phyloP scores from a whole-genome alignment of 2,888 invertebrate genomes.

The Antheraea yamamai region DNA sequence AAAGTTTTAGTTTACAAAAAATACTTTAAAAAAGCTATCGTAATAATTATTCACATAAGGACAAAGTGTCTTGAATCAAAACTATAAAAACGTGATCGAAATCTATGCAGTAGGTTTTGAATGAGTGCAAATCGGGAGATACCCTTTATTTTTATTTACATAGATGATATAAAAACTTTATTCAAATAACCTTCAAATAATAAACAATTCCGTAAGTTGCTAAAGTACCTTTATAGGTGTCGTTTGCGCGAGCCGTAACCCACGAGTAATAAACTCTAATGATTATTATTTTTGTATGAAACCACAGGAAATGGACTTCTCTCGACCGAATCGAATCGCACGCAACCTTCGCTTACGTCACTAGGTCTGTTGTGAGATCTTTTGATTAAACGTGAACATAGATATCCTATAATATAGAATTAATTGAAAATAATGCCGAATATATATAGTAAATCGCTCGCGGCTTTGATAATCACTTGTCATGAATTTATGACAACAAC shows the following conservation, averaged over 20 bases:
- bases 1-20: too few species aligned
- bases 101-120: too few species aligned
- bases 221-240: conserved; percentile 14
- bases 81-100: too few species aligned
- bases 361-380: conserved; percentile 10
- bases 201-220: neutral
- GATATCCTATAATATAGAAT: too few species aligned
- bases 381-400: neutral
- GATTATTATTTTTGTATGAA: conserved; percentile 46
- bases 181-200: neutral
- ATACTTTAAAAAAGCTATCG: too few species aligned
- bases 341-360: conserved; percentile 50
- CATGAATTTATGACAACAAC: too few species aligned
- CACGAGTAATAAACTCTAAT: conserved; percentile 18
- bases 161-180: neutral
- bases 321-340: conserved; percentile 48
- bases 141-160: neutral
- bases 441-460: too few species aligned
- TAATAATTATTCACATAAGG: too few species aligned
- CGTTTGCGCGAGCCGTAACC: conserved; percentile 36
- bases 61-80: too few species aligned
- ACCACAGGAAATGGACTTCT: conserved; percentile 53
- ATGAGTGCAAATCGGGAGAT: too few species aligned
- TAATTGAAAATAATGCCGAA: too few species aligned
- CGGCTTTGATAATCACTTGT: too few species aligned